Percentiles rank a stretch among this genome's conserved stretches.
These are phyloP conservation scores for Heliconius hermathena DNA, from an alignment of 1,140 invertebrate genomes.

Conservation along the genomic window DNA sequence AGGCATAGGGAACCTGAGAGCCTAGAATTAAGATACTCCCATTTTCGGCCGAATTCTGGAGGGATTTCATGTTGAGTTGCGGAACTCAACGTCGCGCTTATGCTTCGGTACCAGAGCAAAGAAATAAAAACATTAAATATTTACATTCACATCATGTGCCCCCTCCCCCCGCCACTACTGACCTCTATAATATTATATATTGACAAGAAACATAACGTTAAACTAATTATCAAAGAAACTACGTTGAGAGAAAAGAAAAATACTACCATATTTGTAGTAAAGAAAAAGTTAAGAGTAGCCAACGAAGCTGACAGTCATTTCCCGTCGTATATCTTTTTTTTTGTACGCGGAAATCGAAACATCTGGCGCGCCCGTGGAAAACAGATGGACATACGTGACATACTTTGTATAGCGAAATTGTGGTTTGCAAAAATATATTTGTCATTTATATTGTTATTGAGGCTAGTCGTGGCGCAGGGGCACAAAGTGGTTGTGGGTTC, in stretches of 20 bases:
- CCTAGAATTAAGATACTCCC: too few species aligned
- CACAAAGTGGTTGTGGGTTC: too few species aligned
- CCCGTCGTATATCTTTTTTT: slow-evolving; percentile 69
- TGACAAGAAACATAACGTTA: slow-evolving; percentile 35
- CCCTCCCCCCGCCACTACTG: too few species aligned
- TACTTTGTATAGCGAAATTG: slow-evolving; percentile 24
- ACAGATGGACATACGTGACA: slow-evolving; percentile 38
- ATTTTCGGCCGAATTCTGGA: too few species aligned
- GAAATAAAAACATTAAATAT: too few species aligned
- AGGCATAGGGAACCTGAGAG: too few species aligned
- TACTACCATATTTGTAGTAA: slow-evolving; percentile 47
- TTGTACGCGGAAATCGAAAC: slow-evolving; percentile 70
- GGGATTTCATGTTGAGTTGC: too few species aligned
- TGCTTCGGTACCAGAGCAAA: too few species aligned
- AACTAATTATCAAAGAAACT: slow-evolving; percentile 43
- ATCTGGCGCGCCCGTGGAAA: slow-evolving; percentile 63
- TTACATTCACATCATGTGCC: too few species aligned
- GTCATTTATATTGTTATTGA: neutral
- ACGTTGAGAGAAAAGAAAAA: slow-evolving; percentile 49
- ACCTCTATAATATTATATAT: neutral
- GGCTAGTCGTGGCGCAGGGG: too few species aligned
- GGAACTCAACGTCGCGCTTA: too few species aligned
- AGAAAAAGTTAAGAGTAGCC: slow-evolving; percentile 66
- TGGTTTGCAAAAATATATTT: slow-evolving; percentile 17
- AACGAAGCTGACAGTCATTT: slow-evolving; percentile 71